Conservation (phyloP, 2,113 vertebrate species). For the Zingel zingel region DNA sequence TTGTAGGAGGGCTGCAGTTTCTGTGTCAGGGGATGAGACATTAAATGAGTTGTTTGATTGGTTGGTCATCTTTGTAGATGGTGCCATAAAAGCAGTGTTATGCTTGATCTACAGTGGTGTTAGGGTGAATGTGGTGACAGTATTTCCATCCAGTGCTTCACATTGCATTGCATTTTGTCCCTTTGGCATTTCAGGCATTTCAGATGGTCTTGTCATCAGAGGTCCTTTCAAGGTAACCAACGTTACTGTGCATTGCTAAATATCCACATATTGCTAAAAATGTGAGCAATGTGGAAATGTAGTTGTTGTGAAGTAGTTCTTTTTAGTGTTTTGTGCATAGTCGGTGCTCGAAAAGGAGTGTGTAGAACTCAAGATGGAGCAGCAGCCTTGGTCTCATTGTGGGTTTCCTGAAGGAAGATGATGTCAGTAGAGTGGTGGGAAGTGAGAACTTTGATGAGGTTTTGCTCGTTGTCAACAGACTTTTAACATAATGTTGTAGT, state of each 20-base stretch:
- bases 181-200: slow-evolving; percentile 58
- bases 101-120: slow-evolving; percentile 12
- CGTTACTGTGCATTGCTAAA: slow-evolving; percentile 4
- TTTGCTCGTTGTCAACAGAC: not conserved
- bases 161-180: slow-evolving; percentile 7
- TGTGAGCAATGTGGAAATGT: too few relatives aligned
- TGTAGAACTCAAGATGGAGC: not conserved
- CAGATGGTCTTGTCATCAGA: slow-evolving; percentile 45
- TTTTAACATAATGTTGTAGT: not conserved
- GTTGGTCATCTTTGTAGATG: not conserved
- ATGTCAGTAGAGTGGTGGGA: slow-evolving; percentile 3
- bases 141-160: not conserved
- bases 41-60: not conserved
- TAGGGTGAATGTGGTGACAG: not conserved
- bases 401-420: slow-evolving; percentile 14
- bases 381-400: not conserved
- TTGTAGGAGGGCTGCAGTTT: not conserved
- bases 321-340: slow-evolving; percentile 1
- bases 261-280: not conserved
- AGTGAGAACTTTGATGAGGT: slow-evolving; percentile 1
- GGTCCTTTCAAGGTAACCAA: slow-evolving; percentile 8
- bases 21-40: not conserved
- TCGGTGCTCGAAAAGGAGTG: not conserved
- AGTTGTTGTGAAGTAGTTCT: not conserved
- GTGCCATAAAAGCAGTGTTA: not conserved